Evolutionary conservation across 2,888 invertebrate genomes (phyloP), one percentile per base, ranked within the genome.

Genomic region (Pachliopta kotzebuea): DNA sequence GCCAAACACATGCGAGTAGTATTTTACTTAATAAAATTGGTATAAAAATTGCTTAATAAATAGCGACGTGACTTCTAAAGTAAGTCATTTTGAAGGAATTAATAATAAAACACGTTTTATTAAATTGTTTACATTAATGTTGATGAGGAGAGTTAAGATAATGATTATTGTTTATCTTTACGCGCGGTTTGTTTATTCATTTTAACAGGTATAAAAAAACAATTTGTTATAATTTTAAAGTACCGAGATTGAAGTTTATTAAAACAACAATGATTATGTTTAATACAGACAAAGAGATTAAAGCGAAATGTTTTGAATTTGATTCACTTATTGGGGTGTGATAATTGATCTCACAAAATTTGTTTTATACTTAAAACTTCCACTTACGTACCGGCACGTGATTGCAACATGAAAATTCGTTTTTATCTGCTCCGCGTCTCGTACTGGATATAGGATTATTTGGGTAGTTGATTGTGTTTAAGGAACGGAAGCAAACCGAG

Each of bases 371-470:
- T 6, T 45, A 37, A 59, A 60, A 56, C 52, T 52, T 50, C 26
- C 56, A 54, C 54, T 45, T 65, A 65, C 64, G 60, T 65, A 65
- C 64, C 64, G 53, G 57, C 42, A 56, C 55, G 50, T 21, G 37
- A 52, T 45, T 52, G 60, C 60, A 31, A 64, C 60, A 21, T 65
- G 31, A 52, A 65, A 61, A 45, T 58, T 37, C 52, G 56, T 42
- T 49, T 42, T 45, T 6, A n/a, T 45, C 45, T n/a, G 50, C 50
- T 52, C 21, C 65, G 70, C 63, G 67, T 66, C 69, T 68, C 69
- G 63, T 69, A 58, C 65, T 67, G 68, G n/a, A 68, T 68, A 70
- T 69, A 56, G 56, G 26, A 45, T 57, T 49, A 58, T 61, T 29
- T 57, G 57, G 54, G 45, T 49, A 60, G 54, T 57, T 1, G 50